Evolutionary conservation across 2,888 invertebrate genomes (phyloP).

Genomic region (Polydrusus cervinus): DNA sequence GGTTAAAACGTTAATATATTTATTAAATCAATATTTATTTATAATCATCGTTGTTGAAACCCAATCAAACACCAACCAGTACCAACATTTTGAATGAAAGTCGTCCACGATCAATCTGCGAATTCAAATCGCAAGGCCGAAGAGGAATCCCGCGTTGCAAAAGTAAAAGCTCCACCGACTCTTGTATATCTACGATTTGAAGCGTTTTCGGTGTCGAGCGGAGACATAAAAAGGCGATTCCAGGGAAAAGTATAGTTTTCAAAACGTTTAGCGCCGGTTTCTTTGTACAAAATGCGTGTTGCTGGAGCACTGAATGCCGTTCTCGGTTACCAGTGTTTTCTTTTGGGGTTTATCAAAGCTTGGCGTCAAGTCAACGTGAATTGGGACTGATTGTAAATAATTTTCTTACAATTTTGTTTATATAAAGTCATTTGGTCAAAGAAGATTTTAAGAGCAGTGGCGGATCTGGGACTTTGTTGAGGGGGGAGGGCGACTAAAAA

Average conservation of each 20-base stretch:
- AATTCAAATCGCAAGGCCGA: constrained; percentile 5
- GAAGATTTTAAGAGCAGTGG: too few relatives aligned
- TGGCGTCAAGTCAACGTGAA: too few relatives aligned
- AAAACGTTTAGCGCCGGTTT: constrained; percentile 1
- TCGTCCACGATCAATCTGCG: background rate
- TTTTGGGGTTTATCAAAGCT: background rate
- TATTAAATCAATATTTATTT: too few relatives aligned
- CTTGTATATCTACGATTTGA: background rate
- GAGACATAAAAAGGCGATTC: constrained; percentile 7
- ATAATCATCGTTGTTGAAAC: too few relatives aligned
- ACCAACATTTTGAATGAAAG: constrained; percentile 11
- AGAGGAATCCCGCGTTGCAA: background rate
- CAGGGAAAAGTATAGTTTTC: constrained; percentile 12
- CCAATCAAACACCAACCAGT: too few relatives aligned
- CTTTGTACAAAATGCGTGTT: constrained; percentile 12
- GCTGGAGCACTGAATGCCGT: background rate
- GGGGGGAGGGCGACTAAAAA: too few relatives aligned
- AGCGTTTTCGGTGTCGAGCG: background rate
- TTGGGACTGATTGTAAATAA: background rate
- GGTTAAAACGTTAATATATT: too few relatives aligned
- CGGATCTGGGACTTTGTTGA: too few relatives aligned
- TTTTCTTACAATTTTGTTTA: background rate
- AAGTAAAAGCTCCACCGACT: constrained; percentile 10
- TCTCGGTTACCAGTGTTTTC: background rate
- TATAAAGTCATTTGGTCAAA: too few relatives aligned